These are phyloP conservation scores for Xiphias gladius DNA, from an alignment of 2,113 vertebrate genomes.

Conservation along the genomic window DNA sequence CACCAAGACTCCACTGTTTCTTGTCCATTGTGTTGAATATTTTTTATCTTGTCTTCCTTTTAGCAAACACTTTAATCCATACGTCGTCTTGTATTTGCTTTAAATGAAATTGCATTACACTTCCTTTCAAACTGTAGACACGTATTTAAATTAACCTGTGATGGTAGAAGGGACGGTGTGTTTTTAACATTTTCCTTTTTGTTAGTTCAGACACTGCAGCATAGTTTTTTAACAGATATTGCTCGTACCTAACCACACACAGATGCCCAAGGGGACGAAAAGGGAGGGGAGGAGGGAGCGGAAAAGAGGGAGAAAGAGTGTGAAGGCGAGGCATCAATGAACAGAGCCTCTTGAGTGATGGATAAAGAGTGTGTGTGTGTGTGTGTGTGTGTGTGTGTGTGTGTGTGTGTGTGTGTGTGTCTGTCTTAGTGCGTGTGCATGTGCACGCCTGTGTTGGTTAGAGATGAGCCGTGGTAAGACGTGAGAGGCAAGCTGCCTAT, in stretches of 20 bases:
- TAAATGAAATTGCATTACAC: neutral
- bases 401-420: constrained; percentile 53
- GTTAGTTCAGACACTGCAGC: constrained; percentile 42
- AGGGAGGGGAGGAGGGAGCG: constrained; percentile 62
- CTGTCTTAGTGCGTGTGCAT: constrained; percentile 33
- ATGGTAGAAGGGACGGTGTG: neutral
- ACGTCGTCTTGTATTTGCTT: neutral
- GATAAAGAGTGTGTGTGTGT: constrained; percentile 72
- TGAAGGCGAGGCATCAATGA: constrained; percentile 80
- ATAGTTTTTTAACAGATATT: constrained; percentile 40
- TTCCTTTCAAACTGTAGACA: neutral
- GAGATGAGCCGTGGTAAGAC: constrained; percentile 80
- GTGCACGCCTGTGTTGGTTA: constrained; percentile 76
- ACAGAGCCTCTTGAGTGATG: constrained; percentile 80
- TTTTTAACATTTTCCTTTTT: neutral
- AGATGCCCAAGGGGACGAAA: constrained; percentile 69
- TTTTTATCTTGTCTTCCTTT: neutral
- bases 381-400: constrained; percentile 62
- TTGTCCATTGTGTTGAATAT: neutral
- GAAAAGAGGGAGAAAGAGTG: constrained; percentile 69
- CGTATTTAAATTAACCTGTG: constrained; percentile 21
- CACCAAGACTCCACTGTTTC: neutral
- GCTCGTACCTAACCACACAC: constrained; percentile 61
- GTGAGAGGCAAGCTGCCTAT: constrained; percentile 86
- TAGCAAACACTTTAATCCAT: neutral